Conservation (phyloP, 2,113 vertebrate species). For the Myxocyprinus asiaticus region DNA sequence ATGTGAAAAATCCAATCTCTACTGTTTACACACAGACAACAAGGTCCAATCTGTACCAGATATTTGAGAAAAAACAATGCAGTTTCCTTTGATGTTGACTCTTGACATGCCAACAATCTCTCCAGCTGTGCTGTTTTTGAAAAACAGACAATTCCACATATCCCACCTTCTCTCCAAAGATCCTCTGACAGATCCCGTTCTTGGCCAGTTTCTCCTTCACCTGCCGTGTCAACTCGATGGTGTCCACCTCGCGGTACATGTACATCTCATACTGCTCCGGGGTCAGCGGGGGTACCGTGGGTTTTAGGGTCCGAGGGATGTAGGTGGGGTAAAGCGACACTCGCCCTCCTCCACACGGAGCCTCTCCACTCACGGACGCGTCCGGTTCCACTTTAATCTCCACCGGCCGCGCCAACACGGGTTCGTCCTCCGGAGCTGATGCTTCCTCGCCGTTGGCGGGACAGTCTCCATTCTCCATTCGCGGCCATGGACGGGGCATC, state of each 20-base stretch:
- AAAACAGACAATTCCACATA: too few species aligned
- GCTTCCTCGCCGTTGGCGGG: slow-evolving; percentile 81
- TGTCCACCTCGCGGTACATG: slow-evolving; percentile 99
- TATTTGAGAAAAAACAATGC: not conserved
- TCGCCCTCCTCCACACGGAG: slow-evolving; percentile 58
- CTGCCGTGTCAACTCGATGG: slow-evolving; percentile 91
- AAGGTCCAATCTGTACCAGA: too few species aligned
- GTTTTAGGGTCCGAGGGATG: slow-evolving; percentile 89
- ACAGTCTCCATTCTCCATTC: slow-evolving; percentile 75
- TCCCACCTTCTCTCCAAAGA: slow-evolving; percentile 97
- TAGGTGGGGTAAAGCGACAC: slow-evolving; percentile 89
- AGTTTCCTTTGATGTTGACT: not conserved
- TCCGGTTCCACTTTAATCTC: slow-evolving; percentile 87
- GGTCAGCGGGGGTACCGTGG: slow-evolving; percentile 91
- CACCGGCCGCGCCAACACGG: slow-evolving; percentile 59
- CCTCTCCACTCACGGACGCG: slow-evolving; percentile 66
- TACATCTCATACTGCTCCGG: slow-evolving; percentile 98
- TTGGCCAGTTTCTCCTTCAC: slow-evolving; percentile 99
- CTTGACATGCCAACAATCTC: not conserved
- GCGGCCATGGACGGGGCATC: slow-evolving; percentile 81
- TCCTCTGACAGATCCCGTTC: slow-evolving; percentile 98
- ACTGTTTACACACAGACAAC: too few species aligned
- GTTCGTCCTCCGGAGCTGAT: slow-evolving; percentile 76
- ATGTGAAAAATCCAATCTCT: too few species aligned
- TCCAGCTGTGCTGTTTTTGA: not conserved